Percentiles rank a stretch among this genome's conserved stretches.
These are phyloP conservation scores for Camelus dromedarius DNA, from an alignment of 2,113 vertebrate species.

Conservation along the genomic window DNA sequence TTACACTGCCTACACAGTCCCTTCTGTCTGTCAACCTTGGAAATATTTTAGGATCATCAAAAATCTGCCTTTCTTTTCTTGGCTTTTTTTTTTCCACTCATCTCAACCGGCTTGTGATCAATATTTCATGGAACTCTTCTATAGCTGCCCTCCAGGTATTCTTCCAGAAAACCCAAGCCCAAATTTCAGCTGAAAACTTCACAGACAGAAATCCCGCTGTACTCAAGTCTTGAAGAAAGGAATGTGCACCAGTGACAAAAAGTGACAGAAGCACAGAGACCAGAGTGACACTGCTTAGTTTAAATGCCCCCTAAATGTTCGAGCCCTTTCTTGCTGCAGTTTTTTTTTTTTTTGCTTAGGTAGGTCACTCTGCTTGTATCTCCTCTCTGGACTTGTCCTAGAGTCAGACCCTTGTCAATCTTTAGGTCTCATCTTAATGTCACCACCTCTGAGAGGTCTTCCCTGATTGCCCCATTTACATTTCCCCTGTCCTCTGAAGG, in stretches of 20 bases:
- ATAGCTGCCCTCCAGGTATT: conserved; percentile 64
- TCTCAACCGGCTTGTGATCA: conserved; percentile 63
- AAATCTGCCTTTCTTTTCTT: neutral
- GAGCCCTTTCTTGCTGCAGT: neutral
- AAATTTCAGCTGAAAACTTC: neutral
- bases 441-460: neutral
- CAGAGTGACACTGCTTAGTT: neutral
- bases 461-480: neutral
- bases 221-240: neutral
- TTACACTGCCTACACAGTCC: neutral
- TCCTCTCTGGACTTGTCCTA: neutral
- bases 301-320: neutral
- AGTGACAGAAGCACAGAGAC: neutral
- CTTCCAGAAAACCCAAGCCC: conserved; percentile 21
- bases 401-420: neutral
- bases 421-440: neutral
- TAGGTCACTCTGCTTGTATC: neutral
- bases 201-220: neutral
- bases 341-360: neutral
- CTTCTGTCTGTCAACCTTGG: conserved; percentile 18
- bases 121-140: conserved; percentile 78
- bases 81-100: conserved; percentile 38
- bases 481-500: neutral
- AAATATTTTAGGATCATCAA: conserved; percentile 36
- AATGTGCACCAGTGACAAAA: neutral